Evolutionary conservation across 1,140 invertebrate genomes (phyloP).

Genomic region (Andricus grossulariae): DNA sequence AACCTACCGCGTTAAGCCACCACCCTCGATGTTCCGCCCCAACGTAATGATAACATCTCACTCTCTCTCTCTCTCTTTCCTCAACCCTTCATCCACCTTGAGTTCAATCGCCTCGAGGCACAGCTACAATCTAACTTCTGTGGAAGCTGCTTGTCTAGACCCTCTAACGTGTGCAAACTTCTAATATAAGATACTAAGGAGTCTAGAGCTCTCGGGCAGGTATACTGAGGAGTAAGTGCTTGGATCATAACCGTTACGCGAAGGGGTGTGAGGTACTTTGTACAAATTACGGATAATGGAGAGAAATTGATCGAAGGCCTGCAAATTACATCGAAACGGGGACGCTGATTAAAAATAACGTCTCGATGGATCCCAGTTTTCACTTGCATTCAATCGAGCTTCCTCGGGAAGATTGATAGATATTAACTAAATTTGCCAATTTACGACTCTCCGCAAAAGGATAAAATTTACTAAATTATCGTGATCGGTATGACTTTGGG

Average conservation of each 20-base stretch:
- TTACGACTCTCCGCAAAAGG: too few species aligned
- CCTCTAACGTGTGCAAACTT: conserved; percentile 40
- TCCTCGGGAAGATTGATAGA: too few species aligned
- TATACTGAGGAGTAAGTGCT: neutral
- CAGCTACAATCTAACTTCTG: conserved; percentile 53
- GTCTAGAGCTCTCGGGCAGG: neutral
- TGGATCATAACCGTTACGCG: neutral
- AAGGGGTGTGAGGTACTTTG: neutral
- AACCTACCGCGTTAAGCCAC: conserved; percentile 56
- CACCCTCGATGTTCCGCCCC: conserved; percentile 65
- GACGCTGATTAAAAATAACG: neutral
- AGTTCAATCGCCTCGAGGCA: conserved; percentile 55
- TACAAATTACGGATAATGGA: conserved; percentile 5
- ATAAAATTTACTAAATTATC: too few species aligned
- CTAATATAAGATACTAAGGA: conserved; percentile 32
- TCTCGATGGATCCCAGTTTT: too few species aligned
- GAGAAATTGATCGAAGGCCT: neutral
- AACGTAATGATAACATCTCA: conserved; percentile 61
- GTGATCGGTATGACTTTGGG: too few species aligned
- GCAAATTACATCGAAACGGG: neutral
- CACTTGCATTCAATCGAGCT: too few species aligned
- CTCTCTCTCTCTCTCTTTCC: conserved; percentile 44
- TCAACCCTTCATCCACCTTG: conserved; percentile 31
- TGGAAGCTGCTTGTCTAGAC: conserved; percentile 54
- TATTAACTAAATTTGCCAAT: too few species aligned